Evolutionary conservation across 2,888 invertebrate species (phyloP).

Genomic region (Pyrgus malvae): DNA sequence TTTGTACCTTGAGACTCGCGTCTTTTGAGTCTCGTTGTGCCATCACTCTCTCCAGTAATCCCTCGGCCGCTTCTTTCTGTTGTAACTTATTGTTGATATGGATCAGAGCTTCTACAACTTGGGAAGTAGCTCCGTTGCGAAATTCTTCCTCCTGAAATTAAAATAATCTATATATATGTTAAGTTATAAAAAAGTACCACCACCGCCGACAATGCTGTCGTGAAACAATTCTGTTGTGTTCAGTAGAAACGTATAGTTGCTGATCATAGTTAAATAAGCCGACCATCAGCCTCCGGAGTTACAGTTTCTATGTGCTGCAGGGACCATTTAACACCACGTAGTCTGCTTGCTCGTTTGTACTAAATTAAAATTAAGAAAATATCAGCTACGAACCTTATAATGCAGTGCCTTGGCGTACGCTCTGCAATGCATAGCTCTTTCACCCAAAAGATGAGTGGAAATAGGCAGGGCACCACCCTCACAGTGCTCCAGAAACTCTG

Average conservation of each 20-base stretch:
- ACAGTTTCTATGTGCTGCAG: no score
- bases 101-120: slow-evolving; percentile 96
- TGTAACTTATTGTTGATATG: slow-evolving; percentile 99
- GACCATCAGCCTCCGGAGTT: no score
- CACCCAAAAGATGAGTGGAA: slow-evolving; percentile 92
- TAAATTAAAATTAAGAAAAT: no score
- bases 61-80: slow-evolving; percentile 98
- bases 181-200: no score
- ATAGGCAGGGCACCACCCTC: slow-evolving; percentile 97
- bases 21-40: slow-evolving; percentile 87
- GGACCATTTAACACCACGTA: no score
- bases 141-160: slow-evolving; percentile 93
- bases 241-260: no score
- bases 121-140: slow-evolving; percentile 89
- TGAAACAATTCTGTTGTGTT: not conserved
- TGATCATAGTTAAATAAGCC: no score
- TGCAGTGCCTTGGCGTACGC: slow-evolving; percentile 85
- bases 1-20: slow-evolving; percentile 81
- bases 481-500: slow-evolving; percentile 99
- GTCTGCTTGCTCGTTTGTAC: no score
- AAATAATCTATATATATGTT: no score
- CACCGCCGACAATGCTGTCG: not conserved
- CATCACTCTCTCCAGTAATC: slow-evolving; percentile 94
- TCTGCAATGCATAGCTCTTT: slow-evolving; percentile 96
- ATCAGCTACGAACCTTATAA: slow-evolving; percentile 74